Percentiles rank a stretch among this genome's conserved stretches.
These are phyloP conservation scores for Epirrhoe tristata DNA, from an alignment of 2,888 invertebrate species.

Conservation along the genomic window DNA sequence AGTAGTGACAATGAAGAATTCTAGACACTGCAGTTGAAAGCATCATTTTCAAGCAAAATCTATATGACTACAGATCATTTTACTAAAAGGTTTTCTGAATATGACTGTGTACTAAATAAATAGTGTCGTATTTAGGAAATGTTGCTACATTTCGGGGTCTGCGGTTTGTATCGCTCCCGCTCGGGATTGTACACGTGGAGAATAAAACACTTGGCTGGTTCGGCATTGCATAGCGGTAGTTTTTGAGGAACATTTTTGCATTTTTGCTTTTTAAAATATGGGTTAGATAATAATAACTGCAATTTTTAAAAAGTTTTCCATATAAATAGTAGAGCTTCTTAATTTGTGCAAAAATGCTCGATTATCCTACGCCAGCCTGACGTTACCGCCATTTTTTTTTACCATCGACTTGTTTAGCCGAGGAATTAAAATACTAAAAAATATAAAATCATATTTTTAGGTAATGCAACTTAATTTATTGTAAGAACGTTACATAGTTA, in stretches of 20 bases:
- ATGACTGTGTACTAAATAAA: slow-evolving; percentile 37
- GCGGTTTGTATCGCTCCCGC: slow-evolving; percentile 35
- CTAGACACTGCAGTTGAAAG: background rate
- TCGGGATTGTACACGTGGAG: slow-evolving; percentile 32
- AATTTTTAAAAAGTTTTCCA: too few relatives aligned
- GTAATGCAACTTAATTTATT: too few relatives aligned
- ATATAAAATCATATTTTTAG: too few relatives aligned
- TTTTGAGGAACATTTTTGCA: slow-evolving; percentile 9
- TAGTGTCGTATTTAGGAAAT: slow-evolving; percentile 44
- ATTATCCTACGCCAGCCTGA: too few relatives aligned
- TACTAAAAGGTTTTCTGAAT: slow-evolving; percentile 31
- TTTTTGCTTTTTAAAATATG: background rate
- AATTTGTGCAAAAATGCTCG: too few relatives aligned
- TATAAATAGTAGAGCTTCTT: too few relatives aligned
- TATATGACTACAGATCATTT: slow-evolving; percentile 16
- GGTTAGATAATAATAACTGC: too few relatives aligned
- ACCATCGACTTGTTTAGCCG: too few relatives aligned
- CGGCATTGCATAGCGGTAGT: slow-evolving; percentile 12
- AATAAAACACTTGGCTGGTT: slow-evolving; percentile 34
- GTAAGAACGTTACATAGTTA: too few relatives aligned
- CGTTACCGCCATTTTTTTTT: too few relatives aligned
- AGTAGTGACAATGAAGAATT: too few relatives aligned
- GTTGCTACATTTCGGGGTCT: slow-evolving; percentile 38
- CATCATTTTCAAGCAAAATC: slow-evolving; percentile 3
- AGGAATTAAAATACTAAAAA: too few relatives aligned